A percentile compares a stretch with the other conserved stretches of the same genome.
phyloP scores from a whole-genome alignment of 2,888 invertebrate genomes.

The Bedellia somnulentella region DNA sequence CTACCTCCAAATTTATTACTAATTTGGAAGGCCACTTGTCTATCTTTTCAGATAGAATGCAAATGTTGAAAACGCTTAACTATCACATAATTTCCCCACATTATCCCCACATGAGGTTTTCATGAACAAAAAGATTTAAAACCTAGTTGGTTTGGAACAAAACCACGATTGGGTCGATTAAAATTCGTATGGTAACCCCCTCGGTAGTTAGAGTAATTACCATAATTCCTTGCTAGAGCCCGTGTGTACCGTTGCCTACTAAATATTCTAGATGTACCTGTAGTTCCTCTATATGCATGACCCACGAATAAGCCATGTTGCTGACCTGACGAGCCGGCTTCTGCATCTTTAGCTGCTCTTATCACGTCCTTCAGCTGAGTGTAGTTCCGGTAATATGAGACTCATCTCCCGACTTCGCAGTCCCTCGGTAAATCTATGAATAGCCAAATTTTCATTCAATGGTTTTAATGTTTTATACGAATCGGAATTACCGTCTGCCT shows the following conservation, averaged over 20 bases:
- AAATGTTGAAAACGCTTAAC: too few species aligned
- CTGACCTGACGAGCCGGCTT: too few species aligned
- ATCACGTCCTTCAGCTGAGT: conserved; percentile 8
- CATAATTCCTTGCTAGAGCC: not conserved
- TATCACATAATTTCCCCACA: too few species aligned
- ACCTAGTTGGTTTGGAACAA: too few species aligned
- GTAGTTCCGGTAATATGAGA: conserved; percentile 5
- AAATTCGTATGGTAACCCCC: not conserved
- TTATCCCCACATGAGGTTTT: too few species aligned
- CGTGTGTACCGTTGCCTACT: not conserved
- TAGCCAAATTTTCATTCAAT: conserved; percentile 2
- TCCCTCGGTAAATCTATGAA: conserved; percentile 1
- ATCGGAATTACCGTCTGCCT: not conserved
- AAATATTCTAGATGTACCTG: not conserved
- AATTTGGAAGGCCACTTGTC: too few species aligned
- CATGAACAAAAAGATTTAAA: too few species aligned
- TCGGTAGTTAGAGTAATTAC: not conserved
- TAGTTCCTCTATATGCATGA: conserved; percentile 1
- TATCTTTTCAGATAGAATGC: too few species aligned
- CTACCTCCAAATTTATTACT: too few species aligned
- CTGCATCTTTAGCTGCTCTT: conserved; percentile 7
- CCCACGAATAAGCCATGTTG: not conserved
- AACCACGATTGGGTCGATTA: not conserved
- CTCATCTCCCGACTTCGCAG: not conserved
- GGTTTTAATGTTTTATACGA: conserved; percentile 1